Base-by-base conservation (phyloP, 1,140 invertebrate genomes). In the Drosophila busckii region DNA sequence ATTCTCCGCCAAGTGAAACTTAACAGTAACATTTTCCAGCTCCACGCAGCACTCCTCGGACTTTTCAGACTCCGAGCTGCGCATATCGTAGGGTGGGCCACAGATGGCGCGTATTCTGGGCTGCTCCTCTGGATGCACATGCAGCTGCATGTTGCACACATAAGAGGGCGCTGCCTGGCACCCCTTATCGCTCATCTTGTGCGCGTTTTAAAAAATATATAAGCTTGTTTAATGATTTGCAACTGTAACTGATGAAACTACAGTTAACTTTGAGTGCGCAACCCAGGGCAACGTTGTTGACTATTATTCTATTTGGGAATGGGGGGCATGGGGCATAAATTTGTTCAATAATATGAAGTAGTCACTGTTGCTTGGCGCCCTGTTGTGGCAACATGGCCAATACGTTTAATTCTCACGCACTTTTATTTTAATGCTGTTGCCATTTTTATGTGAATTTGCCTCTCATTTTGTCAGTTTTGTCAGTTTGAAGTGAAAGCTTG, bases 261-360 rank as follows among this genome's bases (percentile, higher is more conserved):
- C n/a, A n/a, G n/a, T n/a, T n/a, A n/a, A n/a, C n/a, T n/a, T n/a
- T n/a, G n/a, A n/a, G n/a, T n/a, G n/a, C n/a, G n/a, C n/a, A n/a
- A n/a, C n/a, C n/a, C n/a, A n/a, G n/a, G n/a, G n/a, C n/a, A n/a
- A n/a, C n/a, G n/a, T n/a, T n/a, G n/a, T 17, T 7, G 4, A 29
- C 12, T 37, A 13, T 5, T 6, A 15, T 7, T 23, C 15, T 37
- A 31, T 17, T 13, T 19, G 23, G 29, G 20, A 22, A 31, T 19
- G 38, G 26, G 34, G 13, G 31, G 38, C 46, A 25, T 46, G 29
- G 44, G 15, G 55, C 49, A 56, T 13, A 16, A 45, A 70, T 75
- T 82, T 82, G 76, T 75, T 82, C 75, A 55, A 82, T 82, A 82
- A 80, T n/a, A 53, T 56, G n/a, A n/a, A n/a, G n/a, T n/a, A n/a